A percentile compares a stretch with the other conserved stretches of the same genome.
phyloP scores from a whole-genome alignment of 2,888 invertebrate genomes.

The Lithosia quadra region DNA sequence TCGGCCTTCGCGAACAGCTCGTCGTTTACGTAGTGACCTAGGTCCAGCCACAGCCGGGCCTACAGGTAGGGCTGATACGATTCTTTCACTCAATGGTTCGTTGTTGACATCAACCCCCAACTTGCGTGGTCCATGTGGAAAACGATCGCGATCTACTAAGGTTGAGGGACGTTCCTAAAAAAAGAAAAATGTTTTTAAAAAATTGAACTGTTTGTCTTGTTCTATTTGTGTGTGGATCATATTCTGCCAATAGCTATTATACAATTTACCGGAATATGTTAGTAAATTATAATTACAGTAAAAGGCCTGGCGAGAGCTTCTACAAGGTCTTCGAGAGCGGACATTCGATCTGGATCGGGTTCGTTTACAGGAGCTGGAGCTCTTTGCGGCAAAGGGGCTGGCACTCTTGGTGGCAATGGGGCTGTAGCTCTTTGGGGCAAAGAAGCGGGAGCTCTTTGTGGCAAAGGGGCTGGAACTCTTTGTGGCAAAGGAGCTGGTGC shows the following conservation, averaged over 20 bases:
- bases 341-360: slow-evolving; percentile 71
- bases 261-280: background rate
- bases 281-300: slow-evolving; percentile 71
- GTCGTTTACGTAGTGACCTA: slow-evolving; percentile 87
- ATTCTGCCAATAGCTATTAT: background rate
- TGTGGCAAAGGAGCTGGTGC: slow-evolving; percentile 80
- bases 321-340: slow-evolving; percentile 78
- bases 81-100: slow-evolving; percentile 70
- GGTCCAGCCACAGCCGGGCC: slow-evolving; percentile 86
- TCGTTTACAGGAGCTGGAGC: slow-evolving; percentile 70
- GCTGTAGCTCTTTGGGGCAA: slow-evolving; percentile 69
- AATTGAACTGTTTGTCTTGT: background rate
- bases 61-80: slow-evolving; percentile 83
- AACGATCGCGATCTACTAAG: slow-evolving; percentile 88
- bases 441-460: slow-evolving; percentile 54
- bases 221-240: background rate
- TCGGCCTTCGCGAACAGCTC: slow-evolving; percentile 90
- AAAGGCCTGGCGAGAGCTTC: slow-evolving; percentile 82
- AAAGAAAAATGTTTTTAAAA: slow-evolving; percentile 3
- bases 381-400: slow-evolving; percentile 75
- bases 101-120: slow-evolving; percentile 80
- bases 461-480: slow-evolving; percentile 76
- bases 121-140: slow-evolving; percentile 93
- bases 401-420: slow-evolving; percentile 75
- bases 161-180: slow-evolving; percentile 84